Conservation (phyloP, 2,888 invertebrate species). For the Polydrusus pterygomalis region DNA sequence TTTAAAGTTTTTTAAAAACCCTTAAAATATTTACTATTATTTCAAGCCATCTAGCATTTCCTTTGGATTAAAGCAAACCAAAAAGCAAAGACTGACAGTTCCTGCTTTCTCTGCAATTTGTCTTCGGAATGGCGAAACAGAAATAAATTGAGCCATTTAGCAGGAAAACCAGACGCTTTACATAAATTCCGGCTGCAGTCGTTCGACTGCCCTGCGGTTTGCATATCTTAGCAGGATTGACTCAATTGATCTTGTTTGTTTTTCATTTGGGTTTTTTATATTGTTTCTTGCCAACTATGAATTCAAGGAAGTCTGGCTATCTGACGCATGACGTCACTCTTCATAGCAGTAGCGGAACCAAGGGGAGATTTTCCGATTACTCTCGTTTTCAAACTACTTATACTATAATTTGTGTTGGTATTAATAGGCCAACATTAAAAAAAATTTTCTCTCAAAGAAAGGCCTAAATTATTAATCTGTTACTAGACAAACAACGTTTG, state of each 20-base stretch:
- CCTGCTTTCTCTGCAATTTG: conserved; percentile 29
- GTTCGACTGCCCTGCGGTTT: conserved; percentile 14
- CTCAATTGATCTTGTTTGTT: conserved; percentile 25
- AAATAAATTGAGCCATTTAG: conserved; percentile 36
- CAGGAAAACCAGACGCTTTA: conserved; percentile 36
- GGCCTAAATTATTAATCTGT: too few relatives aligned
- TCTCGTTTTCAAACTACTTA: too few relatives aligned
- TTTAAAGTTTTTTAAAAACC: too few relatives aligned
- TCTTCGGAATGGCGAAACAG: conserved; percentile 14
- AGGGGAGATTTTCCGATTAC: too few relatives aligned
- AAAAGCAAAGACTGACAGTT: conserved; percentile 17
- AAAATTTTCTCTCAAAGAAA: too few relatives aligned
- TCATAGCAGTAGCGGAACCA: too few relatives aligned
- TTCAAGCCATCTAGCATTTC: neutral
- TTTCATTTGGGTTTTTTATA: neutral
- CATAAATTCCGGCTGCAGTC: conserved; percentile 28
- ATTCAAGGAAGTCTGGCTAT: too few relatives aligned
- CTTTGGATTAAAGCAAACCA: neutral
- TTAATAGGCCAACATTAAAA: too few relatives aligned
- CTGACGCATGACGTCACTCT: too few relatives aligned
- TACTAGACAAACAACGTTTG: too few relatives aligned
- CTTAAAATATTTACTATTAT: neutral
- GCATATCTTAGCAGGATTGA: conserved; percentile 24
- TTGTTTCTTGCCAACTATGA: neutral
- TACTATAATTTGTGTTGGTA: too few relatives aligned